These are phyloP conservation scores for Aythya fuligula DNA, from an alignment of 2,797 vertebrate genomes.

Conservation along the genomic window DNA sequence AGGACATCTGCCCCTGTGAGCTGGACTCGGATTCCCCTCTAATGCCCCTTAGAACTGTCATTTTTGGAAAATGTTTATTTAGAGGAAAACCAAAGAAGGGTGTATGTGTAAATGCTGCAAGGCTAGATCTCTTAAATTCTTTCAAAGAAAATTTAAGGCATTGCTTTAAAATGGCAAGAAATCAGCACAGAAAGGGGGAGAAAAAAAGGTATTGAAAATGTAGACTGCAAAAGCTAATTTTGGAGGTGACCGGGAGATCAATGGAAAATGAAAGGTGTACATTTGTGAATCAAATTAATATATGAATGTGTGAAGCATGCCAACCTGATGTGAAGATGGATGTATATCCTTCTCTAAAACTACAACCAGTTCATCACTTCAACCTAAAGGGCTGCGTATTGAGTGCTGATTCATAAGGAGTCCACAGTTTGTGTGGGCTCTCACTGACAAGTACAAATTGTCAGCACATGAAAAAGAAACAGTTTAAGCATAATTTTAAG, in stretches of 20 bases:
- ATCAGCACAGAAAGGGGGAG: not conserved
- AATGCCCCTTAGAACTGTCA: not conserved
- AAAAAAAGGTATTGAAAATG: not conserved
- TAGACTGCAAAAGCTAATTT: not conserved
- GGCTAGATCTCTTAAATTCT: not conserved
- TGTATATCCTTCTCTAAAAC: constrained; percentile 25
- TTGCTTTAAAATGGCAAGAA: constrained; percentile 6
- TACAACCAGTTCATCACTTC: constrained; percentile 33
- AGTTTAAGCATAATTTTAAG: constrained; percentile 49
- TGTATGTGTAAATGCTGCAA: not conserved
- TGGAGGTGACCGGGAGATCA: constrained; percentile 27
- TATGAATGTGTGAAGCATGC: not conserved
- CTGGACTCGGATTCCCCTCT: not conserved
- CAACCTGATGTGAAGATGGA: constrained; percentile 15
- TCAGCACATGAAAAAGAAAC: constrained; percentile 41
- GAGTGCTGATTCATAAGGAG: not conserved
- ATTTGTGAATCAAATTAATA: constrained; percentile 53
- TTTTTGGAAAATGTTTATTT: constrained; percentile 48
- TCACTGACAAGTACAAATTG: constrained; percentile 47
- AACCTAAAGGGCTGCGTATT: not conserved
- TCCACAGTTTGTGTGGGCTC: not conserved
- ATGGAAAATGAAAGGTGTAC: not conserved
- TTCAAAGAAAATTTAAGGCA: constrained; percentile 27
- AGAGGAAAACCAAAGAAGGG: constrained; percentile 4
- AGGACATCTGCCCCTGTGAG: not conserved